These are phyloP conservation scores for Hyperoplus immaculatus DNA, from an alignment of 2,797 vertebrate genomes.

Conservation along the genomic window DNA sequence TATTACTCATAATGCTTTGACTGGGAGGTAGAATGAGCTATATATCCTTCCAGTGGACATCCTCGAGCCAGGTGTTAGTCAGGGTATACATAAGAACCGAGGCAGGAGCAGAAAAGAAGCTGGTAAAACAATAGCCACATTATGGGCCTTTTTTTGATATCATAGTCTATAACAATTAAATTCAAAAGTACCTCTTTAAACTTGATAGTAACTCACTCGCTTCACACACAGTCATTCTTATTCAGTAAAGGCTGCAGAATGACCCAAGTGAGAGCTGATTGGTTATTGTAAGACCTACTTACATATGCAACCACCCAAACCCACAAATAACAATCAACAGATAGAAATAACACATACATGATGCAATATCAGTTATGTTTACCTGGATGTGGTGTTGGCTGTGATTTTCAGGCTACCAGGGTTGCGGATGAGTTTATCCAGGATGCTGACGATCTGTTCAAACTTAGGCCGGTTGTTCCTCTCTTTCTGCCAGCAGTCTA, in stretches of 20 bases:
- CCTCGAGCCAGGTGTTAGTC: conserved; percentile 8
- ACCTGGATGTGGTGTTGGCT: conserved; percentile 96
- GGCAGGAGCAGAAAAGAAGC: conserved; percentile 2
- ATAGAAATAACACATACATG: background rate
- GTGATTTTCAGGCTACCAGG: conserved; percentile 97
- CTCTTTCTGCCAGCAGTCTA: conserved; percentile 99
- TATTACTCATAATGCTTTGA: conserved; percentile 9
- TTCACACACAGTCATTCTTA: background rate
- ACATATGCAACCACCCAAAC: background rate
- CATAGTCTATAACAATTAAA: background rate
- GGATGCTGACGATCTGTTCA: conserved; percentile 98
- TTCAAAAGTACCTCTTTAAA: background rate
- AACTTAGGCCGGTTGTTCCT: conserved; percentile 98
- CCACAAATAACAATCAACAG: no score
- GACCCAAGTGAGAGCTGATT: background rate
- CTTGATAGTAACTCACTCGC: background rate
- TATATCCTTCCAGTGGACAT: background rate
- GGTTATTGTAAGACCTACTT: background rate
- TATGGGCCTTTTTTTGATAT: background rate
- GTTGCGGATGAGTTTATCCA: conserved; percentile 98
- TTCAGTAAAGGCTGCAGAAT: background rate
- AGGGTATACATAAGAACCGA: conserved; percentile 5
- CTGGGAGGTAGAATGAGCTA: conserved; percentile 4
- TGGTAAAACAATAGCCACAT: background rate
- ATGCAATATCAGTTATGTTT: conserved; percentile 29